Evolutionary conservation across 2,888 invertebrate genomes (phyloP).

Genomic region (Drosophila lacicola): DNA sequence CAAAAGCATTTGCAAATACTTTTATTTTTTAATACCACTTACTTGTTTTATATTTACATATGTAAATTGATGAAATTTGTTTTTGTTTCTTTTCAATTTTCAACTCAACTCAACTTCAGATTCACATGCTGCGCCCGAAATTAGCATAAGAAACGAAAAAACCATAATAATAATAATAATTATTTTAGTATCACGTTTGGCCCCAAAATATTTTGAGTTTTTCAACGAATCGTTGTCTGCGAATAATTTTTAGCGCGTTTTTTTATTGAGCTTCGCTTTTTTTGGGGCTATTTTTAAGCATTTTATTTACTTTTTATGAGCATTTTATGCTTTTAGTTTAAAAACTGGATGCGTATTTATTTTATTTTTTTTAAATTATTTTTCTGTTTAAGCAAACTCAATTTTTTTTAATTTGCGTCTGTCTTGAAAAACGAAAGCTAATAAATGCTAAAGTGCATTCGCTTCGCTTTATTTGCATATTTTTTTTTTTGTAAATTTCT

Average conservation of each 20-base stretch:
- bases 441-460: constrained; percentile 55
- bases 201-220: constrained; percentile 52
- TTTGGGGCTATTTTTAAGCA: constrained; percentile 47
- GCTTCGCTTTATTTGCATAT: no score
- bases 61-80: neutral
- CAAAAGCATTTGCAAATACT: constrained; percentile 22
- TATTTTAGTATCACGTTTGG: constrained; percentile 72
- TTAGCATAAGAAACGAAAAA: constrained; percentile 51
- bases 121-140: constrained; percentile 58
- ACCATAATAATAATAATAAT: neutral
- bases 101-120: constrained; percentile 52
- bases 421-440: constrained; percentile 49
- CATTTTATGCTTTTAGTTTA: constrained; percentile 48
- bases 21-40: no score
- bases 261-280: constrained; percentile 34
- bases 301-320: constrained; percentile 22
- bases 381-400: constrained; percentile 5
- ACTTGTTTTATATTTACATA: constrained; percentile 23
- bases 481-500: neutral
- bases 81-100: neutral
- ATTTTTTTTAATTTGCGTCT: constrained; percentile 11
- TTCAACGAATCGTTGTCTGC: neutral
- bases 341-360: constrained; percentile 21
- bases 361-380: neutral
- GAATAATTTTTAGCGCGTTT: constrained; percentile 7